Conservation (phyloP, 1,140 invertebrate species). For the Bombus difficillimus region DNA sequence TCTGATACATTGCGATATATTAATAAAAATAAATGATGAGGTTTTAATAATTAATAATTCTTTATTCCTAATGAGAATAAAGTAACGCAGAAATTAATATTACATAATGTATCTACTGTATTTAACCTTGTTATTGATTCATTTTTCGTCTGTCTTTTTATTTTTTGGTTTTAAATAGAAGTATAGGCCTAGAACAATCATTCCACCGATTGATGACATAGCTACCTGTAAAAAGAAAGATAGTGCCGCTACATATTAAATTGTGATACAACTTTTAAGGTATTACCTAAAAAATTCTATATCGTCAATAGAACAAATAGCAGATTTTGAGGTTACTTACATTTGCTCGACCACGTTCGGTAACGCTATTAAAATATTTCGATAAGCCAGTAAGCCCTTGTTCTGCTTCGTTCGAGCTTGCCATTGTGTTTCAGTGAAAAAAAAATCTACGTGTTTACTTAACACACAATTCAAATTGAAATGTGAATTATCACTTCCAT, state of each 20-base stretch:
- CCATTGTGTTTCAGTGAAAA: constrained; percentile 55
- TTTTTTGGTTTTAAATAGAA: constrained; percentile 64
- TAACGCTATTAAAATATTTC: constrained; percentile 77
- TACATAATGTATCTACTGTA: constrained; percentile 54
- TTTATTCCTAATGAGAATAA: constrained; percentile 51
- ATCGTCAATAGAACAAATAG: neutral
- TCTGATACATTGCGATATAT: neutral
- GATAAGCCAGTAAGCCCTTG: constrained; percentile 72
- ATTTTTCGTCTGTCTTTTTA: constrained; percentile 23
- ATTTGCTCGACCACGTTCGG: constrained; percentile 74
- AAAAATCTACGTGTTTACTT: neutral
- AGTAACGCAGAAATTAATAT: constrained; percentile 35
- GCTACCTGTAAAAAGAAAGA: constrained; percentile 66
- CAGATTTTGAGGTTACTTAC: constrained; percentile 71
- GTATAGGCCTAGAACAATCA: constrained; percentile 49
- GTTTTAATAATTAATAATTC: neutral
- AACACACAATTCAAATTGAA: neutral
- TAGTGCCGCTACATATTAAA: neutral
- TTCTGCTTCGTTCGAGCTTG: constrained; percentile 46
- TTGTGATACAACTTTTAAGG: neutral
- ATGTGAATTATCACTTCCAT: neutral
- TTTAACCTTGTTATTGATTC: neutral
- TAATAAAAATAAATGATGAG: neutral
- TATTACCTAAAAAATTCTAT: neutral
- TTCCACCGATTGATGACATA: constrained; percentile 54